Percentiles rank a stretch among this genome's conserved stretches.
phyloP scores from a whole-genome alignment of 2,113 vertebrate genomes.

The Cettia cetti region DNA sequence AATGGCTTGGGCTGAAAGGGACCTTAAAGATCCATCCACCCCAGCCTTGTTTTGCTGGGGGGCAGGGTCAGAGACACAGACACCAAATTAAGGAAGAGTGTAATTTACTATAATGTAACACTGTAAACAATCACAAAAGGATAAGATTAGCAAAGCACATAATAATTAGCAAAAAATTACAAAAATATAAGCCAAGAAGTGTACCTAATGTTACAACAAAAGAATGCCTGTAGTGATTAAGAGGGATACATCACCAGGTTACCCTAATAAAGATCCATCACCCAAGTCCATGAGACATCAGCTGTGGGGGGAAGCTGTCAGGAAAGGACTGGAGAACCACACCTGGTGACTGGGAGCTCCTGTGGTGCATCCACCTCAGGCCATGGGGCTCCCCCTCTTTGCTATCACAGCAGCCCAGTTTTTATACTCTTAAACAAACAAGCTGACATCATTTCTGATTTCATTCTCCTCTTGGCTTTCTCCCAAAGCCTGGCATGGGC shows the following conservation, averaged over 20 bases:
- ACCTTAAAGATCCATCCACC: neutral
- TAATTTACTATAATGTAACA: neutral
- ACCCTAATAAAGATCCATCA: neutral
- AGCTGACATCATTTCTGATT: neutral
- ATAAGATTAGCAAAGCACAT: neutral
- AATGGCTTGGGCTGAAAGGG: neutral
- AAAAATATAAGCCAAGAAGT: neutral
- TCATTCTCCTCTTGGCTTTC: neutral
- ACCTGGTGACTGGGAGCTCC: neutral
- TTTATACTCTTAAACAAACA: neutral
- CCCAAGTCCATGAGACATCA: neutral
- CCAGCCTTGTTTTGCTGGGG: neutral
- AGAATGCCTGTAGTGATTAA: neutral
- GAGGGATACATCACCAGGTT: neutral
- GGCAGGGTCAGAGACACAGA: neutral
- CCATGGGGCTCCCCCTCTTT: no score
- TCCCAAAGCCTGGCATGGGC: neutral
- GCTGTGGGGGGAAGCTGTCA: neutral
- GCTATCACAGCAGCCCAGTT: neutral
- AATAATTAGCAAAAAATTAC: neutral
- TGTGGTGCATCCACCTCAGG: fast-evolving
- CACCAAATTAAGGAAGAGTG: neutral
- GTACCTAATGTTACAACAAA: neutral
- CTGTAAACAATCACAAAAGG: neutral
- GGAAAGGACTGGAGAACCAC: neutral